A percentile compares a stretch with the other conserved stretches of the same genome.
These are phyloP conservation scores for Lepisosteus oculatus DNA, from an alignment of 2,113 vertebrate genomes.

Conservation along the genomic window DNA sequence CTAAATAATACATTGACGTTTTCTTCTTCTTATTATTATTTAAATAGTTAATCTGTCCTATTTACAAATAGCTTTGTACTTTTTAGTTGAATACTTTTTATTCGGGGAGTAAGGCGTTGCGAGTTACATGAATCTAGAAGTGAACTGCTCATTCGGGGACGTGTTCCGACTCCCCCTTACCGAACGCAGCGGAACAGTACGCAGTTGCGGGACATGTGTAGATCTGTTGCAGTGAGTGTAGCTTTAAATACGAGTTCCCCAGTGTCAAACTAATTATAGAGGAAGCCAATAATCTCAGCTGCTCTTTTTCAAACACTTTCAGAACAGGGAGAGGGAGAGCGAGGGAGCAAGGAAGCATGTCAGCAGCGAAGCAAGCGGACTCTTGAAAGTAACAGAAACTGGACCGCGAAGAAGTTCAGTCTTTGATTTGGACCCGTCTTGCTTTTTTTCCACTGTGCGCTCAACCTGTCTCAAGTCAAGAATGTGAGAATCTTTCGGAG, in stretches of 20 bases:
- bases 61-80: too few relatives aligned
- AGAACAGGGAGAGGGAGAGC: slow-evolving; percentile 27
- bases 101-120: too few relatives aligned
- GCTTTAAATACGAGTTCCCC: slow-evolving; percentile 7
- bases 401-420: slow-evolving; percentile 9
- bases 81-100: too few relatives aligned
- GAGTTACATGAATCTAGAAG: too few relatives aligned
- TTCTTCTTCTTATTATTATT: too few relatives aligned
- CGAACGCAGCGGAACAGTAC: too few relatives aligned
- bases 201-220: background rate
- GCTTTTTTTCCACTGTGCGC: slow-evolving; percentile 25
- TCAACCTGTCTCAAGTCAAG: slow-evolving; percentile 41
- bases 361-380: slow-evolving; percentile 45
- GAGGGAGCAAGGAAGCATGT: slow-evolving; percentile 38
- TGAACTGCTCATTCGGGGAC: too few relatives aligned
- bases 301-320: background rate
- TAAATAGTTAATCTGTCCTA: too few relatives aligned
- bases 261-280: slow-evolving; percentile 26
- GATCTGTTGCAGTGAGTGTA: slow-evolving; percentile 1
- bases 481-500: slow-evolving; percentile 51
- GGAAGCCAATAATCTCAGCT: slow-evolving; percentile 39
- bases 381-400: slow-evolving; percentile 43
- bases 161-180: too few relatives aligned
- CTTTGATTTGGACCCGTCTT: slow-evolving; percentile 34
- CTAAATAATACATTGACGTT: too few relatives aligned